Base-by-base conservation (phyloP, 2,888 invertebrate genomes). In the Dexiosoma caninum region DNA sequence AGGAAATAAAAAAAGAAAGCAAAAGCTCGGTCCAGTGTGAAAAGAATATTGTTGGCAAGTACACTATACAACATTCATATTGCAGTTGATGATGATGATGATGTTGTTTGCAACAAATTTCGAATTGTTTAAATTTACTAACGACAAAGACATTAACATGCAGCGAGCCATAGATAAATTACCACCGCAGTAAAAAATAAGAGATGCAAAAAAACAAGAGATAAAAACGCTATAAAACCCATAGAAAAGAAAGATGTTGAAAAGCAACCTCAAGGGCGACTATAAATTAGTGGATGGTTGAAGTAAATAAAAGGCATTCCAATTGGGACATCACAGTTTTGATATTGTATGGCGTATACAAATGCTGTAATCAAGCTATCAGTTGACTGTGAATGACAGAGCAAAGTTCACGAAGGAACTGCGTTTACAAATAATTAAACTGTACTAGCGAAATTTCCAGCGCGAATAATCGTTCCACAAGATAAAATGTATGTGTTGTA, bases 131-230 rank as follows among this genome's bases (percentile, higher is more conserved):
- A 77, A 81, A 77, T 76, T 72, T 80, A 69, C 72, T 49, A 81
- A 81, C 78, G 78, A 70, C 78, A 81, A 78, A 78, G 70, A 78
- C 74, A 81, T 78, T 78, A 81, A 78, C 78, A 75, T 78, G 66
- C 78, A 81, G 66, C 81, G 69, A 70, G 42, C 66, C 78, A 66
- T 70, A 78, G 75, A 81, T 81, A 81, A 81, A 81, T 78, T 71
- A 70, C 78, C 66, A 67, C 74, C 44, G 66, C 70, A 81, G 51
- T 64, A 66, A 69, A 72, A 27, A 55, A 53, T 42, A 67, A 8
- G 62, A 55, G 8, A 4, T 55, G 12, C 8, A 67, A 46, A 77
- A 16, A 62, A 23, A 55, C 55, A 46, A 46, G n/a, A 12, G 49
- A 23, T 19, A 6, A 72, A 60, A 55, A 62, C n/a, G 6, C 14